Base-by-base conservation (phyloP, 30 jellyfish, hydroid and myxozoan species). In the Cassiopea xamachana region DNA sequence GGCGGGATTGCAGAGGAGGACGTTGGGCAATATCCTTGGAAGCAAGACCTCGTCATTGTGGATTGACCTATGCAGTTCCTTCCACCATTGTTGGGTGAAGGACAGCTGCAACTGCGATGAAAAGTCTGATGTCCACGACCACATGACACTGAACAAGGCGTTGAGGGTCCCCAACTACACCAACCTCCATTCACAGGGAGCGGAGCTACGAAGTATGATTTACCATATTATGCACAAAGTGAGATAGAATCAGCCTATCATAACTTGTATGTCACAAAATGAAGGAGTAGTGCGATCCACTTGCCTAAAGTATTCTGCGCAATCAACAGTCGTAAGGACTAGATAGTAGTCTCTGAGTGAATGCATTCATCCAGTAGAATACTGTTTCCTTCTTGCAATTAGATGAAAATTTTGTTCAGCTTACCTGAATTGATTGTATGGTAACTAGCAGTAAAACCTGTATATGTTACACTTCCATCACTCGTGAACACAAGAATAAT, bases 131-230 rank as follows among this genome's bases (percentile, higher is more conserved):
- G 0, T 0, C 89, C 89, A 39, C 4, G 10, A 7, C 89, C 89
- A 80, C 89, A 80, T 7, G 89, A 80, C 6, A 47, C 89, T 13
- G 78, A 49, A 62, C 89, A 80, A 18, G 89, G 89, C 8, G 89
- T 80, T 16, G 62, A 46, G 58, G 1, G 81, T 1, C 1, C 1
- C 89, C 89, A 80, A 43, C 59, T 6, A 49, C 89, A 80, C 89
- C 89, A 80, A n/a, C 79, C 79, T 6, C 89, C 89, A 67, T 80
- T 17, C 13, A 80, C 89, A n/a, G 60, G 43, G 10, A 19, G 59
- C 8, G 68, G n/a, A 2, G 70, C 69, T 75, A 55, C 64, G 12
- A 10, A 55, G 12, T 55, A 55, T 3, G 39, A 27, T 27, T 27
- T 55, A 55, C 64, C 7, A 55, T 55, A 55, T 55, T 55, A 10